Percentiles rank a stretch among this genome's conserved stretches.
These are phyloP conservation scores for Coelopa frigida DNA, from an alignment of 1,140 invertebrate genomes.

Conservation along the genomic window DNA sequence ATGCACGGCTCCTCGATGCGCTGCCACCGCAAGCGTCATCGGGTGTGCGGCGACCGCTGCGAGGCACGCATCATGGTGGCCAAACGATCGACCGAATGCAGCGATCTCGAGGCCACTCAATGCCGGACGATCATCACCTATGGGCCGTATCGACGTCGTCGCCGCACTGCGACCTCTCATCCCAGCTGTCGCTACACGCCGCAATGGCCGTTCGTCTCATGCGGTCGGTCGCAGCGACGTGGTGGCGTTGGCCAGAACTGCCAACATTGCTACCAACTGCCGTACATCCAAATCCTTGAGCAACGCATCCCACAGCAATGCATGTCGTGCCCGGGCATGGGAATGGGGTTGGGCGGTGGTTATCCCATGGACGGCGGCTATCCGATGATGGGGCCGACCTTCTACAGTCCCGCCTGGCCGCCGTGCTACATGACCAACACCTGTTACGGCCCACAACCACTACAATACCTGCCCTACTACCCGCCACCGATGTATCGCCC, in stretches of 20 bases:
- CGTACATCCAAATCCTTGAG: constrained; percentile 21
- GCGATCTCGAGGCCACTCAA: constrained; percentile 4
- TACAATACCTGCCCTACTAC: too few relatives aligned
- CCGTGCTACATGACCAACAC: constrained; percentile 9
- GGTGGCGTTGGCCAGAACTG: constrained; percentile 15
- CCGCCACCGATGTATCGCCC: neutral
- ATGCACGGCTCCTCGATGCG: constrained; percentile 2
- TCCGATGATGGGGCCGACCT: constrained; percentile 19
- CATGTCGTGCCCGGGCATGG: constrained; percentile 17
- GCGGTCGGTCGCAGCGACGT: neutral
- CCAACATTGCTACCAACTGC: constrained; percentile 17
- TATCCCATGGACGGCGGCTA: too few relatives aligned
- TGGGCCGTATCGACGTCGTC: constrained; percentile 22
- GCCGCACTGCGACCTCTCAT: too few relatives aligned
- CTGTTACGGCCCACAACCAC: neutral
- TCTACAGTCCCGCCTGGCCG: constrained; percentile 1
- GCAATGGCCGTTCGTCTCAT: too few relatives aligned
- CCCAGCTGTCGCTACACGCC: too few relatives aligned
- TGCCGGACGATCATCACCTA: constrained; percentile 17
- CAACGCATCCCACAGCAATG: constrained; percentile 21
- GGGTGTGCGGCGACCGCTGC: constrained; percentile 28
- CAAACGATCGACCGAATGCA: constrained; percentile 22
- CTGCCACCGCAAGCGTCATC: constrained; percentile 18
- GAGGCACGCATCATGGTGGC: constrained; percentile 30
- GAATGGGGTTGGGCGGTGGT: too few relatives aligned